phyloP scores from a whole-genome alignment of 2,797 vertebrate species.

The Tympanoctomys barrerae region DNA sequence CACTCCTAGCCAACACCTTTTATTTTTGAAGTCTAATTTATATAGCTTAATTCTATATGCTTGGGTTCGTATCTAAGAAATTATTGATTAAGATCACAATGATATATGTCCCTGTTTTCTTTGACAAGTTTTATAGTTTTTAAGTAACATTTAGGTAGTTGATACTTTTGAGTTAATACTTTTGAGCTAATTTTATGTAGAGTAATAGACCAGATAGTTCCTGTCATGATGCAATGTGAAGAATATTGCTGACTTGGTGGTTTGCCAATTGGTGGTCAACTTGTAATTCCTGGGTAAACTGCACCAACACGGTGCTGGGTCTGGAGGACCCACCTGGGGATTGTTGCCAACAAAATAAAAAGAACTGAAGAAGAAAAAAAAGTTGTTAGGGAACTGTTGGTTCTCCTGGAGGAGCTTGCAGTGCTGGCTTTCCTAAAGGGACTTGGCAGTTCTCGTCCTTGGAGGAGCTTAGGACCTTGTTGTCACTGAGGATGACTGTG shows the following conservation, averaged over 20 bases:
- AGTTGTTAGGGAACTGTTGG: too few species aligned
- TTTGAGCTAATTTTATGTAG: background rate
- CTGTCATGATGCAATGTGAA: background rate
- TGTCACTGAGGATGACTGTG: too few species aligned
- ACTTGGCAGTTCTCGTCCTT: too few species aligned
- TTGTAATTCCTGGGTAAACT: too few species aligned
- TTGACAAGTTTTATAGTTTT: conserved; percentile 22
- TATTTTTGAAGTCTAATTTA: conserved; percentile 16
- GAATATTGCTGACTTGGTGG: background rate
- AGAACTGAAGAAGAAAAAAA: too few species aligned
- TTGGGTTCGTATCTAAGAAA: conserved; percentile 24
- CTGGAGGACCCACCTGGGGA: too few species aligned
- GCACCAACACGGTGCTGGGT: too few species aligned
- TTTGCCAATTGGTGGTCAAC: too few species aligned
- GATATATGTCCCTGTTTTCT: conserved; percentile 27
- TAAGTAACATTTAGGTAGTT: background rate
- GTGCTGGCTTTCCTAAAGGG: too few species aligned
- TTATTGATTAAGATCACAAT: background rate
- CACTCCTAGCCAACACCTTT: background rate
- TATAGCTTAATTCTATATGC: background rate
- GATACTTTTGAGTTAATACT: background rate
- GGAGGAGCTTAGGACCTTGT: too few species aligned
- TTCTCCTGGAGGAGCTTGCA: too few species aligned
- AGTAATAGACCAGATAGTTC: background rate
- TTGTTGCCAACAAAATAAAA: too few species aligned